Base-by-base conservation (phyloP, 2,888 invertebrate species). In the Lutraria lutraria region DNA sequence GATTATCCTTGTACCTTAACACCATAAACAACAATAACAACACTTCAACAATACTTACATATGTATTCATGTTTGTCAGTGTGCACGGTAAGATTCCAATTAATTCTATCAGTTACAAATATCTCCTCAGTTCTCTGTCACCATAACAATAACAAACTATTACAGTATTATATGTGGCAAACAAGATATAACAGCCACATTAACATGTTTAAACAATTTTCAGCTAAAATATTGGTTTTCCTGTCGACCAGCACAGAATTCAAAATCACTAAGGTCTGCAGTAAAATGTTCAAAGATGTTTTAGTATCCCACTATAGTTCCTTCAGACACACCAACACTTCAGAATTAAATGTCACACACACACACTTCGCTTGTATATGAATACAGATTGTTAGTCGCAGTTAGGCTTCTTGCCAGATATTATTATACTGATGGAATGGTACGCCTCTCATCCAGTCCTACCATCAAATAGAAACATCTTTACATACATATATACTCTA, bases 221-320 rank as follows among this genome's bases (percentile, higher is more conserved):
- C 63, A 15, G n/a, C n/a, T 60, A n/a, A 68, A 13, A 25, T 68
- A 68, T 68, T 68, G 63, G 63, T 25, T 68, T 68, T 68, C 63
- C 12, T 25, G 25, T 68, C 63, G 6, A 68, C n/a, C 13, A 68
- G n/a, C 25, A 25, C 25, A 25, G 63, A 13, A 68, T 25, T 25
- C 12, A 25, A n/a, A 68, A 25, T 68, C 6, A 68, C 63, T n/a
- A 68, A 25, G 8, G 12, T 25, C 3, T 25, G 25, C 12, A 25
- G 63, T 68, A 68, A 68, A 43, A 63, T 0, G 60, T 21, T 60
- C 8, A 21, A 6, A 21, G 56, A 60, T 0, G n/a, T 1, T 25
- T 25, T 68, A 8, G 43, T 68, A 25, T 68, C 63, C 63, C 12
- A 8, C 3, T 8, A 19, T 56, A 56, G 56, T 12, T 25, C 25